Evolutionary conservation across 2,888 invertebrate genomes (phyloP).

Genomic region (Thymelicus sylvestris): DNA sequence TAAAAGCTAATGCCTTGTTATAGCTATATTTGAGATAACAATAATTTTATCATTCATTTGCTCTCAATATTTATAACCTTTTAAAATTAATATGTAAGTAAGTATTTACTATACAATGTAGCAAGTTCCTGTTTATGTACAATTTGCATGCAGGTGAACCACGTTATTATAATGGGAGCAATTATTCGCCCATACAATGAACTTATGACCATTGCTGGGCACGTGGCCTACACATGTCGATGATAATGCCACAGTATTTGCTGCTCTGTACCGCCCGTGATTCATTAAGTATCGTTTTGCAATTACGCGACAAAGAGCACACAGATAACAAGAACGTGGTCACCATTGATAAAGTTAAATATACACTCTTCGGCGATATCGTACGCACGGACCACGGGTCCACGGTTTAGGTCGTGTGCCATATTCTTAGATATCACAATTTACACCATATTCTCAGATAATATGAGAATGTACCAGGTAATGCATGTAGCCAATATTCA

Average conservation of each 20-base stretch:
- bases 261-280: conserved; percentile 25
- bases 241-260: conserved; percentile 24
- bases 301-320: conserved; percentile 42
- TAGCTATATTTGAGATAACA: no score
- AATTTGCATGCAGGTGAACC: conserved; percentile 11
- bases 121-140: conserved; percentile 24
- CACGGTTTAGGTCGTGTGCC: conserved; percentile 31
- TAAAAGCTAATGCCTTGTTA: no score
- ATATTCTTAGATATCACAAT: conserved; percentile 22
- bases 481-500: no score
- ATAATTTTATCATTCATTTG: no score
- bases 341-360: conserved; percentile 41
- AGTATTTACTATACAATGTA: conserved; percentile 7
- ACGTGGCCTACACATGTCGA: conserved; percentile 40
- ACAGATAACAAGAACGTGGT: conserved; percentile 41
- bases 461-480: background rate
- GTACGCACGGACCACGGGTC: conserved; percentile 21
- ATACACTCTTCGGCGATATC: conserved; percentile 22
- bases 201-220: conserved; percentile 15
- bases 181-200: conserved; percentile 23
- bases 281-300: conserved; percentile 41
- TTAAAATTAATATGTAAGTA: no score
- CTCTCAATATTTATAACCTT: background rate
- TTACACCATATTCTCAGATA: background rate
- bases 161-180: conserved; percentile 25